These are phyloP conservation scores for Cossypha heuglini DNA, from an alignment of 2,797 vertebrate species.

Conservation along the genomic window DNA sequence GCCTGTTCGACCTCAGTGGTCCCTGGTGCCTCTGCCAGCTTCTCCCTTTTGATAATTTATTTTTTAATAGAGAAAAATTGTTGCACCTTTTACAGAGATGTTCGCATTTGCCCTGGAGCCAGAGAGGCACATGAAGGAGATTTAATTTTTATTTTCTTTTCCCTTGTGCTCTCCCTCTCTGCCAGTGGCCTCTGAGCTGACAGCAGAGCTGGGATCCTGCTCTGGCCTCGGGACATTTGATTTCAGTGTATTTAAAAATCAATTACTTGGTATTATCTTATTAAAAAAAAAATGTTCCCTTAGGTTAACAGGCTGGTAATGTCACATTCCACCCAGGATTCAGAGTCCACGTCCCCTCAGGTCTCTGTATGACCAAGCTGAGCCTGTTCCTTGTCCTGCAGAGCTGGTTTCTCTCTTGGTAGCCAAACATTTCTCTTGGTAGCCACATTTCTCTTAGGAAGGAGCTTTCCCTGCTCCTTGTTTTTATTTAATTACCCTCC, in stretches of 20 bases:
- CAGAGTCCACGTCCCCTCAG: accelerated
- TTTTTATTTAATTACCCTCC: background rate
- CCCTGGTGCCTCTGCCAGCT: background rate
- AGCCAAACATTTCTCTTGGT: background rate
- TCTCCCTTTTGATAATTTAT: background rate
- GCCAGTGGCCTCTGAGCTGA: background rate
- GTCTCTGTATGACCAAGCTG: background rate
- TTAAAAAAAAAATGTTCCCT: background rate
- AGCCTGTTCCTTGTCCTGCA: background rate
- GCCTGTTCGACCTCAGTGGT: accelerated
- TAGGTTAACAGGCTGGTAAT: background rate
- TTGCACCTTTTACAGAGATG: background rate
- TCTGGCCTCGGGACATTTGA: background rate
- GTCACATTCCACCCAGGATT: background rate
- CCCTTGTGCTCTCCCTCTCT: background rate
- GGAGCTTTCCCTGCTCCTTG: background rate
- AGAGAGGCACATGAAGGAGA: background rate
- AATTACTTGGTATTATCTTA: conserved; percentile 34
- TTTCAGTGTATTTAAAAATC: conserved; percentile 59
- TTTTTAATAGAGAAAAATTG: conserved; percentile 10
- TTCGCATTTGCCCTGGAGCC: background rate
- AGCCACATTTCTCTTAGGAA: background rate
- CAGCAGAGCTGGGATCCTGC: background rate
- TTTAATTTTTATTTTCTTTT: conserved; percentile 14
- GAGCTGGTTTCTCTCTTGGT: background rate